A percentile compares a stretch with the other conserved stretches of the same genome.
phyloP scores from a whole-genome alignment of 2,113 vertebrate genomes.

The Chionis minor region DNA sequence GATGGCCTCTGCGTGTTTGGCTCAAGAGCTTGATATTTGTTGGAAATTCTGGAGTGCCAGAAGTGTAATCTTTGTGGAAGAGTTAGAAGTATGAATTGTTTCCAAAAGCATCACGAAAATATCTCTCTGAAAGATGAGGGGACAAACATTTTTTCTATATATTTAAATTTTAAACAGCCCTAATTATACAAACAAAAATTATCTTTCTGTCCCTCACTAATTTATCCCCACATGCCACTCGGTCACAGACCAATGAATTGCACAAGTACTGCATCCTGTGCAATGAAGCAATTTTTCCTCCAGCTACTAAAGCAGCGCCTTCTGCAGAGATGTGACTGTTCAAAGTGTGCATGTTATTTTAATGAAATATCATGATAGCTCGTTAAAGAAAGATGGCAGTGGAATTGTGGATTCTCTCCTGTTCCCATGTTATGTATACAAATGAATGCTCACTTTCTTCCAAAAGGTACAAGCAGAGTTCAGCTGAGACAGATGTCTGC shows the following conservation, averaged over 20 bases:
- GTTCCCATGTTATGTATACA: background rate
- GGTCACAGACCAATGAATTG: background rate
- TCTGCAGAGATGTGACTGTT: background rate
- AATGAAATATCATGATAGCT: background rate
- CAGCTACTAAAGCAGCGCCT: background rate
- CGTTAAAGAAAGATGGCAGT: background rate
- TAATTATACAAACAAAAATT: background rate
- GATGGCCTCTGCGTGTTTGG: constrained; percentile 27
- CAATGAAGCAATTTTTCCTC: background rate
- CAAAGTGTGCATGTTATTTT: background rate
- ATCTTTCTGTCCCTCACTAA: background rate
- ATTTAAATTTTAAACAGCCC: background rate
- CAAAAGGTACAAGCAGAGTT: constrained; percentile 33
- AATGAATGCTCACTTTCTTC: constrained; percentile 11
- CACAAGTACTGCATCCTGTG: background rate
- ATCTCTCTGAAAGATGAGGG: background rate
- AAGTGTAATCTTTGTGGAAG: background rate
- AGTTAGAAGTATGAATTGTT: background rate
- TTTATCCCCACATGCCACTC: background rate
- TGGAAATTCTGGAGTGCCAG: background rate
- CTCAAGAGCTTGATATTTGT: constrained; percentile 13
- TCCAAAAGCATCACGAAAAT: background rate
- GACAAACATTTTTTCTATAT: background rate
- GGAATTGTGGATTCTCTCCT: background rate
- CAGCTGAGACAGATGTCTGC: constrained; percentile 45